A percentile compares a stretch with the other conserved stretches of the same genome.
These are phyloP conservation scores for Erannis defoliaria DNA, from an alignment of 2,888 invertebrate species.

Conservation along the genomic window DNA sequence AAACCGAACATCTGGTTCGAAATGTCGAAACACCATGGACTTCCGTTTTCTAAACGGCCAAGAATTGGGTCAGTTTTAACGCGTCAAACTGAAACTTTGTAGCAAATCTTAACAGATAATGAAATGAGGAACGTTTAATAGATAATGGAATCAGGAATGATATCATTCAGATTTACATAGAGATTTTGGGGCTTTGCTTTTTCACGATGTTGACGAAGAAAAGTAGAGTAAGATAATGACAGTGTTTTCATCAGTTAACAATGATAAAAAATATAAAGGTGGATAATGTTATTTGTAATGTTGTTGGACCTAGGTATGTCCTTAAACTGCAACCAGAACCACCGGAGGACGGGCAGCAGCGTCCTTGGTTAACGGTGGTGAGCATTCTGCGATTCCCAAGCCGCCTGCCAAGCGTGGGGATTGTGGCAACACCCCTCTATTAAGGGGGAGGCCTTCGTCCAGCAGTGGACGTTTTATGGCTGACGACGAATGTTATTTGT, in stretches of 20 bases:
- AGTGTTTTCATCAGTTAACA: constrained; percentile 7
- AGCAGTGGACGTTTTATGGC: too few relatives aligned
- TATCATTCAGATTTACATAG: constrained; percentile 30
- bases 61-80: constrained; percentile 23
- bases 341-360: too few relatives aligned
- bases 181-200: constrained; percentile 14
- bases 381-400: too few relatives aligned
- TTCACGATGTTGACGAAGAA: constrained; percentile 11
- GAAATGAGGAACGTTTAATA: constrained; percentile 27
- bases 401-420: too few relatives aligned
- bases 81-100: constrained; percentile 7
- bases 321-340: too few relatives aligned
- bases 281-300: not conserved
- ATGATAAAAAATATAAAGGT: constrained; percentile 7
- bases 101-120: constrained; percentile 11
- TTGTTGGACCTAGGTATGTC: too few relatives aligned
- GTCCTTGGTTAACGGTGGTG: too few relatives aligned
- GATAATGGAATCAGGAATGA: constrained; percentile 32
- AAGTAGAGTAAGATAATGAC: constrained; percentile 16
- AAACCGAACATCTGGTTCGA: constrained; percentile 32
- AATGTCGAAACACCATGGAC: constrained; percentile 27
- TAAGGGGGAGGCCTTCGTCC: too few relatives aligned
- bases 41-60: constrained; percentile 25
- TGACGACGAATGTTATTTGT: too few relatives aligned
- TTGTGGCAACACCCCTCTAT: too few relatives aligned